Evolutionary conservation across 2,888 invertebrate genomes (phyloP), one percentile per base, ranked within the genome.

Genomic region (Parasteatoda lunata): DNA sequence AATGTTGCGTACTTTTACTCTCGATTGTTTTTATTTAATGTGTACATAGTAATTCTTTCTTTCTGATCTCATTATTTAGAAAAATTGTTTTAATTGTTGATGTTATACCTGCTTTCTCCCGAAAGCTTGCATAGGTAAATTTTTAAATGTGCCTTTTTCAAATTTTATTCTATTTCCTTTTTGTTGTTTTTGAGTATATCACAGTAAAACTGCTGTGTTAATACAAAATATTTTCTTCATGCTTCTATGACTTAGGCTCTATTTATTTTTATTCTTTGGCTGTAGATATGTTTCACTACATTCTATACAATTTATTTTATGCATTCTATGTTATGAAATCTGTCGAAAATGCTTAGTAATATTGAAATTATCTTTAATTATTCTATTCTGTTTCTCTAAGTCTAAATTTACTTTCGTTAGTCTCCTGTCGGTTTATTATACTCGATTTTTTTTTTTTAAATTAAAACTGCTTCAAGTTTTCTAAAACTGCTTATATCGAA

Each of bases 101-200:
- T 79, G 79, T 71, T 71, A 65, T 80, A 80, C 66, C 72, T 73
- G 80, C 80, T 80, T 80, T 80, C 80, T 72, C 13, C 52, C 30
- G 80, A 80, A 80, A 80, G 80, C 80, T 65, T 80, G 66, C 59
- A 72, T 73, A 71, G 80, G 80, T 80, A 80, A 15, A 59, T n/a
- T 68, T 30, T 77, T 77, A 45, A 51, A 48, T 48, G n/a, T 59
- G 11, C n/a, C 49, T 13, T 15, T 15, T 65, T 9, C 54, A 48
- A 15, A 64, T n/a, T 30, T 51, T n/a, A 47, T n/a, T 48, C 9
- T 52, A n/a, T 51, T 8, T n/a, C n/a, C 9, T 52, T 72, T 72
- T 49, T 72, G 4, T 11, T 52, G 30, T 51, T 52, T 30, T 30
- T 13, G 45, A 49, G 30, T 71, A 13, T 70, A 48, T 5, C 9